Conservation (phyloP, 2,797 vertebrate species). For the Euthynnus affinis region DNA sequence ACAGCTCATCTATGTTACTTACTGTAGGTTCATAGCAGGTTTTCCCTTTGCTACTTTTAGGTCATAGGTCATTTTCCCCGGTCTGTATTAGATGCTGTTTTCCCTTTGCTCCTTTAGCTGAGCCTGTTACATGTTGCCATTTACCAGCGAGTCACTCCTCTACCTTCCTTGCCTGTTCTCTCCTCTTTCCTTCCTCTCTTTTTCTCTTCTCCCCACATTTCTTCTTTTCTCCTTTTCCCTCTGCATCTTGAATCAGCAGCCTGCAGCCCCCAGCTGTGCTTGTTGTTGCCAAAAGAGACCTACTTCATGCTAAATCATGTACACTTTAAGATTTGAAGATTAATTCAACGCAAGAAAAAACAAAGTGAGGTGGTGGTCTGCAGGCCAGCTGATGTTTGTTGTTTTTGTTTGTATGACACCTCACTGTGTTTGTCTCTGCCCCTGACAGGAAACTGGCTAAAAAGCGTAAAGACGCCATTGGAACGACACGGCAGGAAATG, state of each 20-base stretch:
- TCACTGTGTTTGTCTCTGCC: constrained; percentile 60
- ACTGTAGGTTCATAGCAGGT: constrained; percentile 22
- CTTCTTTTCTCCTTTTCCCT: constrained; percentile 36
- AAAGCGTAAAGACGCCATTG: constrained; percentile 97
- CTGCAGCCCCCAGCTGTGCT: constrained; percentile 55
- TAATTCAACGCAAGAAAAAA: not conserved
- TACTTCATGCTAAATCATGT: not conserved
- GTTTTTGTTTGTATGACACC: not conserved
- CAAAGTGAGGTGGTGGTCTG: constrained; percentile 46
- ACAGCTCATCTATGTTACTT: constrained; percentile 48
- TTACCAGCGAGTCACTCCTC: constrained; percentile 58
- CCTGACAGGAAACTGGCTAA: constrained; percentile 96
- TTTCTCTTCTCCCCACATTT: constrained; percentile 37
- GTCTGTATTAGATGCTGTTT: constrained; percentile 49
- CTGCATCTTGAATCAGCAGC: constrained; percentile 57
- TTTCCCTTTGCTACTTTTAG: constrained; percentile 41
- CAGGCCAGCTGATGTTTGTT: constrained; percentile 48
- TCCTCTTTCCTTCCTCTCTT: constrained; percentile 56
- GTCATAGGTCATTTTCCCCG: constrained; percentile 48
- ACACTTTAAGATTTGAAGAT: not conserved
- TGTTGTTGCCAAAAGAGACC: not conserved
- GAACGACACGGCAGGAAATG: constrained; percentile 98
- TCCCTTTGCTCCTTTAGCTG: constrained; percentile 54
- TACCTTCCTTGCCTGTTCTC: constrained; percentile 68
- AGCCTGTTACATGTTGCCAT: constrained; percentile 64